Evolutionary conservation across 2,888 invertebrate species (phyloP).

Genomic region (Synergus umbraculus): DNA sequence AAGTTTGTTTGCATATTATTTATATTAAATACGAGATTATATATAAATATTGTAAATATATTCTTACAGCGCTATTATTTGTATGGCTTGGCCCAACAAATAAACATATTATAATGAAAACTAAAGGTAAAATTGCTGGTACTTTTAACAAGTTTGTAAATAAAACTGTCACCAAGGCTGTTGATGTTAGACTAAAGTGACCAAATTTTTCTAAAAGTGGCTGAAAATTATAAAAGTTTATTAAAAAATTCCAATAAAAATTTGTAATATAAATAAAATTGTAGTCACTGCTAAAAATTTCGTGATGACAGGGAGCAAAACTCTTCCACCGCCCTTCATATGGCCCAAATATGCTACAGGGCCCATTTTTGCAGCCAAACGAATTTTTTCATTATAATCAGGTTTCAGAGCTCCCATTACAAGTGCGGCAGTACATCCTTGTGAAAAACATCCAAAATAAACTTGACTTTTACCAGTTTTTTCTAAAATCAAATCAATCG

Average conservation of each 20-base stretch:
- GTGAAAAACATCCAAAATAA: constrained; percentile 91
- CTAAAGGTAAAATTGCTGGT: not conserved
- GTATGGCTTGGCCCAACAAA: not conserved
- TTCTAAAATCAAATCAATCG: constrained; percentile 84
- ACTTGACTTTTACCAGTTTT: constrained; percentile 79
- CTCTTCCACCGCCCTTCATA: not conserved
- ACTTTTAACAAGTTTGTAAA: not conserved
- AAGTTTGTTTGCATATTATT: not conserved
- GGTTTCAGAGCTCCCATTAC: constrained; percentile 84
- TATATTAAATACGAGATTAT: not conserved
- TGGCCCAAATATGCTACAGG: not conserved
- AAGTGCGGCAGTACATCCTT: constrained; percentile 89
- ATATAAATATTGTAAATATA: not conserved
- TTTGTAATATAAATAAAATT: not conserved
- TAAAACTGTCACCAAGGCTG: not conserved
- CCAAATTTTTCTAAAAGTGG: not conserved
- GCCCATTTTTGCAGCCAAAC: constrained; percentile 7
- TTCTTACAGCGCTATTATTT: not conserved
- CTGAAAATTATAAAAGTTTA: not conserved
- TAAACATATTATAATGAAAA: not conserved
- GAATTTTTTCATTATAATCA: constrained; percentile 83
- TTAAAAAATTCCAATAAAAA: not conserved
- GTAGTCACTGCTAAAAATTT: not conserved
- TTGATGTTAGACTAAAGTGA: not conserved
- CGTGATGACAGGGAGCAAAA: not conserved